A percentile compares a stretch with the other conserved stretches of the same genome.
These are phyloP conservation scores for Pteronotus mesoamericanus DNA, from an alignment of 2,797 vertebrate genomes.

Conservation along the genomic window DNA sequence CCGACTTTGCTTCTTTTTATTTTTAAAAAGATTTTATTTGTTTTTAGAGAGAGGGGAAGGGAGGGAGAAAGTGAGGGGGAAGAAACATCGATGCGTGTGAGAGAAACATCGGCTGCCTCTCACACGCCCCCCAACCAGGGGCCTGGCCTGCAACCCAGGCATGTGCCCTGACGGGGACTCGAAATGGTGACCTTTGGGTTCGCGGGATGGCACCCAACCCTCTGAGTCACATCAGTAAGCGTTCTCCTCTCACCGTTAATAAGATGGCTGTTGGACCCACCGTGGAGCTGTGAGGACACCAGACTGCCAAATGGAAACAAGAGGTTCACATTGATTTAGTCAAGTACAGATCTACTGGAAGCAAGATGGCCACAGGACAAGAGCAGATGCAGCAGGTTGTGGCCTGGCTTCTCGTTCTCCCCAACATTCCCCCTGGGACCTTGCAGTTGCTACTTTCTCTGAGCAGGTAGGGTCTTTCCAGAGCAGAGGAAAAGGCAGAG, in stretches of 20 bases:
- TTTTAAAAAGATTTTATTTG: not conserved
- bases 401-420: not conserved
- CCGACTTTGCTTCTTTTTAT: not conserved
- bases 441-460: not conserved
- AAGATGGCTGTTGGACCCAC: not conserved
- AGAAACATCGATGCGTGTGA: too few species aligned
- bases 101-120: not conserved
- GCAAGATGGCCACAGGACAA: not conserved
- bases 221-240: not conserved
- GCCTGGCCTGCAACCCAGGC: not conserved
- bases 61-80: not conserved
- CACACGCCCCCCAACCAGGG: too few species aligned
- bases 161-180: not conserved
- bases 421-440: not conserved
- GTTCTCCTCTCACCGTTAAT: not conserved
- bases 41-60: not conserved
- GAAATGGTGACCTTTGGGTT: not conserved
- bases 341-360: not conserved
- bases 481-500: not conserved
- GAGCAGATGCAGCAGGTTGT: not conserved
- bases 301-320: not conserved
- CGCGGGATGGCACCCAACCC: not conserved
- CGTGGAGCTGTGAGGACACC: not conserved
- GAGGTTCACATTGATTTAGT: not conserved
- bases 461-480: not conserved